Conservation (phyloP, 2,888 invertebrate genomes). For the Bombylius major region DNA sequence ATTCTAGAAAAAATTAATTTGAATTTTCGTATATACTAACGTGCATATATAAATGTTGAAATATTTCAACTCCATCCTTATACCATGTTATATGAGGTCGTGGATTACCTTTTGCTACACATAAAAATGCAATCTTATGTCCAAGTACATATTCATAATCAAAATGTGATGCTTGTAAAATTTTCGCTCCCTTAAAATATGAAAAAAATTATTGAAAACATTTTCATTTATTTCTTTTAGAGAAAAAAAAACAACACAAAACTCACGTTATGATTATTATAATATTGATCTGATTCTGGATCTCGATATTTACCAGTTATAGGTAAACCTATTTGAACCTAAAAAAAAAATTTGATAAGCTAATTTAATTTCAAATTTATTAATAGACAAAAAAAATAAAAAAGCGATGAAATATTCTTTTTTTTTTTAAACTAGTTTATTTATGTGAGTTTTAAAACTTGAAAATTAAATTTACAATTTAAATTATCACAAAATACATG, state of each 20-base stretch:
- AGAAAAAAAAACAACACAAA: background rate
- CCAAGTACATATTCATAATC: slow-evolving; percentile 88
- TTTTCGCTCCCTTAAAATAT: slow-evolving; percentile 68
- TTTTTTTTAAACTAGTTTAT: no score
- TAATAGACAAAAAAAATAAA: background rate
- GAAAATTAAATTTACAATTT: background rate
- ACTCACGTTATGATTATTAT: slow-evolving; percentile 76
- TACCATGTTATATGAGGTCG: slow-evolving; percentile 91
- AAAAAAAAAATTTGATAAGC: slow-evolving; percentile 7
- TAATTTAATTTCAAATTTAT: no score
- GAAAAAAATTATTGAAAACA: background rate
- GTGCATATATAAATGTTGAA: slow-evolving; percentile 76
- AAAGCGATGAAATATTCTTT: no score
- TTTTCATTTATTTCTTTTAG: background rate
- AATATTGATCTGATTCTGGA: slow-evolving; percentile 81
- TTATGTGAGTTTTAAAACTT: no score
- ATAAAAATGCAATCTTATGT: slow-evolving; percentile 86
- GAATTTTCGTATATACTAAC: slow-evolving; percentile 42
- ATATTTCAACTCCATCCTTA: slow-evolving; percentile 88
- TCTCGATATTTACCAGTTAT: slow-evolving; percentile 82
- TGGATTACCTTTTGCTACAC: slow-evolving; percentile 80
- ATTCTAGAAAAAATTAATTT: background rate
- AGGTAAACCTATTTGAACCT: slow-evolving; percentile 75
- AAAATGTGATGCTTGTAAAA: slow-evolving; percentile 77
- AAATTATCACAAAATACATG: no score